Evolutionary conservation across 1,140 invertebrate genomes (phyloP).

Genomic region (Glomeris maerens): DNA sequence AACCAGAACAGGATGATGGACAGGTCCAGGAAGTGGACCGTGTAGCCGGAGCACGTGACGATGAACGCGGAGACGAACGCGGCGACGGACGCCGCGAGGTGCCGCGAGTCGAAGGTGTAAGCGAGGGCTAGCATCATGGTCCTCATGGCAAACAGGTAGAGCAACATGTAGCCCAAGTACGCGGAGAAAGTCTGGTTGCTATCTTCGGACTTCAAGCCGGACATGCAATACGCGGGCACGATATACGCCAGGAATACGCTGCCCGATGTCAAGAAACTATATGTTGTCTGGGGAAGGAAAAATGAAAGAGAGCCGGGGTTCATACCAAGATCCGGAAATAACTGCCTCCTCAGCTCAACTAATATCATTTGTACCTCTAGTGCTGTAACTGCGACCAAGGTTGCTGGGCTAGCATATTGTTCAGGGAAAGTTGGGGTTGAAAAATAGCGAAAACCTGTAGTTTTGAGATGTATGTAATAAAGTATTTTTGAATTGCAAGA

Average conservation of each 20-base stretch:
- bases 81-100: slow-evolving; percentile 39
- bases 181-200: slow-evolving; percentile 51
- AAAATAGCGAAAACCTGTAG: too few relatives aligned
- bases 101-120: slow-evolving; percentile 43
- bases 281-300: slow-evolving; percentile 36
- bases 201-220: slow-evolving; percentile 46
- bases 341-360: neutral
- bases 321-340: neutral
- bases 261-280: slow-evolving; percentile 44
- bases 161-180: slow-evolving; percentile 62
- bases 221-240: slow-evolving; percentile 78
- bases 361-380: neutral
- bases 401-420: slow-evolving; percentile 1
- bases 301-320: too few relatives aligned
- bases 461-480: too few relatives aligned
- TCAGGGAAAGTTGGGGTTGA: neutral
- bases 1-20: slow-evolving; percentile 48
- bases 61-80: slow-evolving; percentile 47
- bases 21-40: slow-evolving; percentile 54
- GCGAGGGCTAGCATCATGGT: slow-evolving; percentile 52
- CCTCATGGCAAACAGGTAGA: slow-evolving; percentile 57
- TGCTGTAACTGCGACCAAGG: too few relatives aligned
- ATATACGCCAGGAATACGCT: slow-evolving; percentile 61
- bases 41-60: slow-evolving; percentile 50
- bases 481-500: too few relatives aligned